These are phyloP conservation scores for Eumerus sabulonum DNA, from an alignment of 2,888 invertebrate species.

Conservation along the genomic window DNA sequence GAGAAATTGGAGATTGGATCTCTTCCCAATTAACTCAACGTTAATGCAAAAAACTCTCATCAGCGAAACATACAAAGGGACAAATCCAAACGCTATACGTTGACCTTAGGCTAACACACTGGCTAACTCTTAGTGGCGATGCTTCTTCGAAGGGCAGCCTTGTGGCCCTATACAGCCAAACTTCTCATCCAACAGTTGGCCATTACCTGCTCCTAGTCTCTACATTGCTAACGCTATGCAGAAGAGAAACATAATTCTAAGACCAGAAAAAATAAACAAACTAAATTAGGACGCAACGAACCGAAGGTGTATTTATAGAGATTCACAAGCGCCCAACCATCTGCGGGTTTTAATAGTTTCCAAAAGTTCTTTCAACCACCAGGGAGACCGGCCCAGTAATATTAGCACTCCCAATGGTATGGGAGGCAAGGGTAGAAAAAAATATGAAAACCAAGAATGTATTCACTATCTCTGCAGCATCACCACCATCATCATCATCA, in stretches of 20 bases:
- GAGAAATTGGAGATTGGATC: too few relatives aligned
- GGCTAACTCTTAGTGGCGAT: too few relatives aligned
- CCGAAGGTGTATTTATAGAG: constrained; percentile 57
- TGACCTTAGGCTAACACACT: too few relatives aligned
- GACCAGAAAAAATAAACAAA: constrained; percentile 29
- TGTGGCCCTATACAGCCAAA: too few relatives aligned
- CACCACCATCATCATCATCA: constrained; percentile 58
- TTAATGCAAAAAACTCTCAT: too few relatives aligned
- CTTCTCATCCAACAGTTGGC: too few relatives aligned
- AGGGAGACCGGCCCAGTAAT: neutral
- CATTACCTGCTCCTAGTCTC: too few relatives aligned
- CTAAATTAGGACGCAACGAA: constrained; percentile 47
- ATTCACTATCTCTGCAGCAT: constrained; percentile 54
- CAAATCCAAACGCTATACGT: too few relatives aligned
- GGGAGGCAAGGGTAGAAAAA: neutral
- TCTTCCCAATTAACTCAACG: too few relatives aligned
- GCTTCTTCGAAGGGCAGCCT: too few relatives aligned
- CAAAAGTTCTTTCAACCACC: constrained; percentile 45
- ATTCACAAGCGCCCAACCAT: constrained; percentile 35
- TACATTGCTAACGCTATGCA: too few relatives aligned
- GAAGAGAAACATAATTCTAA: constrained; percentile 38
- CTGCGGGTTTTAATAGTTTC: constrained; percentile 60
- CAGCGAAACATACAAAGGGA: too few relatives aligned
- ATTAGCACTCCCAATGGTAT: constrained; percentile 1
- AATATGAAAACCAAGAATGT: constrained; percentile 32